Base-by-base conservation (phyloP, 37 sponge, comb jelly and placozoan species). In the Axinella damicornis region DNA sequence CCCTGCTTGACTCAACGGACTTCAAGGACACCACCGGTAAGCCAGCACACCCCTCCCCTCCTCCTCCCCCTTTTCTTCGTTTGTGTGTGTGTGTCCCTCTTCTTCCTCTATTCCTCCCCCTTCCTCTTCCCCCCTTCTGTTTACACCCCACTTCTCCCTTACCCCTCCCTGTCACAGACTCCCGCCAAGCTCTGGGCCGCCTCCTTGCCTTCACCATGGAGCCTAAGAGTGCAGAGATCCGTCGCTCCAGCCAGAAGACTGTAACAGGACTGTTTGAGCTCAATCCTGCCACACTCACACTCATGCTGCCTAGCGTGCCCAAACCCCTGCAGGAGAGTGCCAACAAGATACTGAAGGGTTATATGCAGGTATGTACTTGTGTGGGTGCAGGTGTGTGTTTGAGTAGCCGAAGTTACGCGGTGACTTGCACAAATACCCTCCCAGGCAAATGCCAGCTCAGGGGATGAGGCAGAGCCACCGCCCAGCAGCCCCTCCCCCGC, bases 151-250 rank as follows among this genome's bases (percentile, higher is more conserved):
- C 27, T 25, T 11, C 63, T 67, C 53, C 28, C 11, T 61, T 5
- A 31, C 28, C 46, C 9, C 46, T 61, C 63, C 63, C 5, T 11
- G 25, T 61, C 63, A 14, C 63, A 52, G 53, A 0, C 27, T 61
- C n/a, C 34, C 2, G 4, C 63, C 63, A n/a, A n/a, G n/a, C n/a
- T n/a, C n/a, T n/a, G n/a, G n/a, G n/a, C n/a, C n/a, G n/a, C n/a
- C 66, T 95, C 0, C 55, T 95, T 28, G 61, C 69, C 54, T 53
- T 87, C 66, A 89, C 88, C 1, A 60, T 76, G 15, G 96, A 95
- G 52, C 93, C 93, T 17, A 90, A 90, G 67, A 95, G 94, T 77
- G 80, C 65, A 1, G 96, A 89, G 57, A 63, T 95, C 4, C 70
- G 94, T 53, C 80, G 76, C 55, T 60, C 55, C 9, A 83, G 85